These are phyloP conservation scores for Pyrgus malvae DNA, from an alignment of 2,888 invertebrate genomes.

Conservation along the genomic window DNA sequence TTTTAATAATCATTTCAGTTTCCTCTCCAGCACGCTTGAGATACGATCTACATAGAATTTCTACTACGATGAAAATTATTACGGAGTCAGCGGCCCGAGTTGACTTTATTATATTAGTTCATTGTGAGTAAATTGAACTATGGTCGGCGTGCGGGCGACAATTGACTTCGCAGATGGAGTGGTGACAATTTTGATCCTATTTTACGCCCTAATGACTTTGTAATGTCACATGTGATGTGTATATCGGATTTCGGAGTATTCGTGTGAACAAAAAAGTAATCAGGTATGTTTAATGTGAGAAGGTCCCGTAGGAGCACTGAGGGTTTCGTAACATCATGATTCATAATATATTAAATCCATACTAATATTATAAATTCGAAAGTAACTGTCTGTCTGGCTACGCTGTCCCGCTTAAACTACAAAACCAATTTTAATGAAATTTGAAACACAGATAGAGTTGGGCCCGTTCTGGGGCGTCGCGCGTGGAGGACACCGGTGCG, in stretches of 20 bases:
- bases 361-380: too few species aligned
- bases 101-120: slow-evolving; percentile 74
- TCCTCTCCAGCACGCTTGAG: slow-evolving; percentile 73
- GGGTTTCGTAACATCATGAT: too few species aligned
- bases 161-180: slow-evolving; percentile 55
- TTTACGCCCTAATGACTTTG: slow-evolving; percentile 38
- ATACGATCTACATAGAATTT: slow-evolving; percentile 75
- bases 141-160: slow-evolving; percentile 55
- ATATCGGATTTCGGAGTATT: slow-evolving; percentile 5
- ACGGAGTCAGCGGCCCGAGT: slow-evolving; percentile 57
- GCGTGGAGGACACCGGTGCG: too few species aligned
- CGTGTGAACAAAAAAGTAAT: neutral
- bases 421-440: too few species aligned
- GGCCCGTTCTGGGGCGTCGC: too few species aligned
- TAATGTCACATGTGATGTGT: slow-evolving; percentile 27
- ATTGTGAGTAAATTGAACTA: slow-evolving; percentile 76
- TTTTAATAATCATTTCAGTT: slow-evolving; percentile 75
- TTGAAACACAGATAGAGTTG: too few species aligned
- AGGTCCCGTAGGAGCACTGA: too few species aligned
- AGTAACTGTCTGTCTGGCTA: too few species aligned
- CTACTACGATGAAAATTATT: slow-evolving; percentile 73
- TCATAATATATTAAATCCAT: too few species aligned
- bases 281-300: too few species aligned
- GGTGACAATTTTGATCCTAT: slow-evolving; percentile 42
- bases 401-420: too few species aligned